Evolutionary conservation across 2,113 vertebrate species (phyloP).

Genomic region (Oncorhynchus keta): DNA sequence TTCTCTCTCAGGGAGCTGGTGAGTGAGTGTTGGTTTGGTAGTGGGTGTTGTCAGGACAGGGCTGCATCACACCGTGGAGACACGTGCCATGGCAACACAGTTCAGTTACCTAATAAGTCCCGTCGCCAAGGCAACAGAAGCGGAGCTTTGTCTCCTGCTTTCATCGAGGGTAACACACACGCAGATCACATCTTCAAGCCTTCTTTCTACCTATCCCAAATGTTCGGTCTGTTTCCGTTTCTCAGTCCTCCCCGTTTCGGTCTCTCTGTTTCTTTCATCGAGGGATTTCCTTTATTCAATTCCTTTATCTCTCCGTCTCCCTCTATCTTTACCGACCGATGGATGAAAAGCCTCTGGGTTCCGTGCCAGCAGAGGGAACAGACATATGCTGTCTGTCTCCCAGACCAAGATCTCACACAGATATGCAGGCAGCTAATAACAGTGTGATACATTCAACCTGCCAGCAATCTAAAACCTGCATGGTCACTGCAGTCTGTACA

Average conservation of each 20-base stretch:
- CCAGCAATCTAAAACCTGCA: not conserved
- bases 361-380: not conserved
- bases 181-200: conserved; percentile 53
- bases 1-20: conserved; percentile 64
- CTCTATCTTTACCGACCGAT: not conserved
- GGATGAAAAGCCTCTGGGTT: conserved; percentile 20
- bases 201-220: conserved; percentile 30
- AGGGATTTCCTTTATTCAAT: conserved; percentile 33
- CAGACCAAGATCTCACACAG: conserved; percentile 39
- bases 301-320: conserved; percentile 27
- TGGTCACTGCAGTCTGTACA: not conserved
- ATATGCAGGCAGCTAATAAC: conserved; percentile 49
- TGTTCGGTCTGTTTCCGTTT: conserved; percentile 45
- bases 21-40: conserved; percentile 46
- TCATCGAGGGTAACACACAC: conserved; percentile 44
- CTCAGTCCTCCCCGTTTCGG: conserved; percentile 34
- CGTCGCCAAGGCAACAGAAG: conserved; percentile 73
- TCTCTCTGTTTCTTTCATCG: not conserved
- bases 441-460: conserved; percentile 37
- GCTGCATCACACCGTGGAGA: conserved; percentile 69
- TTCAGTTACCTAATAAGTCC: conserved; percentile 76
- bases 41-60: conserved; percentile 76
- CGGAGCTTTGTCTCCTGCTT: conserved; percentile 57
- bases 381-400: conserved; percentile 30
- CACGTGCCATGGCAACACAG: conserved; percentile 78